Base-by-base conservation (phyloP, 2,888 invertebrate genomes). In the Cataglyphis livida region DNA sequence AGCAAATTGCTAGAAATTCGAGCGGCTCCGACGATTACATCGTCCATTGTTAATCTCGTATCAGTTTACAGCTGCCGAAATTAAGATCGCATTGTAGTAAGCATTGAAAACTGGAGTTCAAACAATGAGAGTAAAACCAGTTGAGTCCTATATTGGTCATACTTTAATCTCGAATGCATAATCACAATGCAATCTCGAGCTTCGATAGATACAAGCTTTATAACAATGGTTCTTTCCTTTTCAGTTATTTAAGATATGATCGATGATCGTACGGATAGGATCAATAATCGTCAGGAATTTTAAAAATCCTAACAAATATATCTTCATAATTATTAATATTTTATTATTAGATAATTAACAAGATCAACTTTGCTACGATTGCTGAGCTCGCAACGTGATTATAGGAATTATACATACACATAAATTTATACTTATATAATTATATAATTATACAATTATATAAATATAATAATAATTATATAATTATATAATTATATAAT, bases 1-100 rank as follows among this genome's bases (percentile, higher is more conserved):
- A 25, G 38, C 41, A 44, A 79, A 79, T 79, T 59, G 71, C 71
- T 78, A 71, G 71, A 59, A 61, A 71, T 71, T 71, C 12, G 21
- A 4, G 32, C 6, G 35, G 28, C 44, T 68, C 59, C 51, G 21
- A 3, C 41, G 54, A 64, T 48, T 48, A 38, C 38, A 21, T 25
- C 6, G 21, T 7, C 18, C 32, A 18, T 59, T 12, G 57, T 44
- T 41, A 41, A 68, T 41, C 57, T 12, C 18, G 12, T 25, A 35
- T 61, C 66, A 35, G 44, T 48, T 79, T 61, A 35, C 57, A 28
- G 6, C 57, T 21, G 21, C 59, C 21, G 71, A 79, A 79, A 79
- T 79, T 79, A 79, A 79, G 71, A 70, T 78, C 35, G 59, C 44
- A 18, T 18, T 6, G 68, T 35, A 70, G 59, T 78, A 57, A 32